Conservation (phyloP, 2,888 invertebrate genomes). For the Idaea biselata region DNA sequence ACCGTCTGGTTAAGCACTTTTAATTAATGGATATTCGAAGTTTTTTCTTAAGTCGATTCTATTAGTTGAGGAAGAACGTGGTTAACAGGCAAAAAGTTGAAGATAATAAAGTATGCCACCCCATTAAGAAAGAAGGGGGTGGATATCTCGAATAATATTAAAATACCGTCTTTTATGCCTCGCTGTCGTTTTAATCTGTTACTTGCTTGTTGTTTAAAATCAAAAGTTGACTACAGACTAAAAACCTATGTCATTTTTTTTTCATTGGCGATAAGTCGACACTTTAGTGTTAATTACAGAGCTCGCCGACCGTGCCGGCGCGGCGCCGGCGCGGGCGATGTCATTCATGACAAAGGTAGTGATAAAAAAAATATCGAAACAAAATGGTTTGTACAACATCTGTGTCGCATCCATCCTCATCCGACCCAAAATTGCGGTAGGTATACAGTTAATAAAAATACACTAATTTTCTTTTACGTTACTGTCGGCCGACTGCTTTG, state of each 20-base stretch:
- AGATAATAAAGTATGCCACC: conserved; percentile 37
- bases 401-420: neutral
- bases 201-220: conserved; percentile 32
- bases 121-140: conserved; percentile 25
- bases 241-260: conserved; percentile 4
- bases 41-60: neutral
- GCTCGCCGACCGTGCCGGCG: too few species aligned
- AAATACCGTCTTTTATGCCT: conserved; percentile 34
- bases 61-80: neutral
- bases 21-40: neutral
- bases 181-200: conserved; percentile 34
- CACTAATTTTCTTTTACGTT: neutral
- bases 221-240: conserved; percentile 21
- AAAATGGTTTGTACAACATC: too few species aligned
- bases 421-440: neutral
- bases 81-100: conserved; percentile 41
- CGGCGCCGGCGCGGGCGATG: too few species aligned
- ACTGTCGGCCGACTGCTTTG: neutral
- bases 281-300: too few species aligned
- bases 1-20: neutral
- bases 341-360: too few species aligned
- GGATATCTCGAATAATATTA: conserved; percentile 38
- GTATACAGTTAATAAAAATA: neutral
- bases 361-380: too few species aligned
- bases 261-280: too few species aligned